Evolutionary conservation across 1,140 invertebrate species (phyloP).

Genomic region (Apis laboriosa): DNA sequence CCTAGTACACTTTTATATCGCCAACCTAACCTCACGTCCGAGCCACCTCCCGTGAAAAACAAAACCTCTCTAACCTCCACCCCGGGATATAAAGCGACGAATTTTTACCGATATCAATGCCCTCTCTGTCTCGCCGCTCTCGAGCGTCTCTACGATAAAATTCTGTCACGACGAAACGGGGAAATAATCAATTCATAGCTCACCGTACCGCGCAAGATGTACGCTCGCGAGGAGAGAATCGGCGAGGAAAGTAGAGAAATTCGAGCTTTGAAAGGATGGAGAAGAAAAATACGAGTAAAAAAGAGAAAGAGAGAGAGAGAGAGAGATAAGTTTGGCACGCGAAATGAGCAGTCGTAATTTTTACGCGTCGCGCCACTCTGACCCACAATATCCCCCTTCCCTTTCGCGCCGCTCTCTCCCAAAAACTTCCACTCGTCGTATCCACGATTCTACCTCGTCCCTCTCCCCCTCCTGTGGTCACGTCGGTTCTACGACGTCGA

Average conservation of each 20-base stretch:
- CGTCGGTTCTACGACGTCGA: background rate
- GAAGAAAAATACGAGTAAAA: slow-evolving; percentile 30
- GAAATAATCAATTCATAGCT: slow-evolving; percentile 12
- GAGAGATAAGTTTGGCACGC: slow-evolving; percentile 47
- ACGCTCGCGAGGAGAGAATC: slow-evolving; percentile 4
- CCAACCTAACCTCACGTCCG: background rate
- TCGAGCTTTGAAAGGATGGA: slow-evolving; percentile 58
- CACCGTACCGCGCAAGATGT: background rate
- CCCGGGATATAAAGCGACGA: background rate
- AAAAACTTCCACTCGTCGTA: slow-evolving; percentile 49
- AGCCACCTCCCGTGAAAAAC: background rate
- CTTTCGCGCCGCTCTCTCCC: slow-evolving; percentile 35
- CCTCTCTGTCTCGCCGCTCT: background rate
- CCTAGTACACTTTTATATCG: background rate
- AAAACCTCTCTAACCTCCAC: background rate
- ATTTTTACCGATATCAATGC: background rate
- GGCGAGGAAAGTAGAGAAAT: slow-evolving; percentile 50
- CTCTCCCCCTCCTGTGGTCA: background rate
- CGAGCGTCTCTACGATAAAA: slow-evolving; percentile 3
- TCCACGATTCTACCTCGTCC: slow-evolving; percentile 29
- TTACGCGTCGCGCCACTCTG: slow-evolving; percentile 68
- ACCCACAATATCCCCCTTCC: slow-evolving; percentile 57
- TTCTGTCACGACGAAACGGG: background rate
- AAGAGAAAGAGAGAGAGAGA: background rate
- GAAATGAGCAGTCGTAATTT: slow-evolving; percentile 78